Conservation (phyloP, 2,888 invertebrate species). For the Imbricaverruca yamaguchii region DNA sequence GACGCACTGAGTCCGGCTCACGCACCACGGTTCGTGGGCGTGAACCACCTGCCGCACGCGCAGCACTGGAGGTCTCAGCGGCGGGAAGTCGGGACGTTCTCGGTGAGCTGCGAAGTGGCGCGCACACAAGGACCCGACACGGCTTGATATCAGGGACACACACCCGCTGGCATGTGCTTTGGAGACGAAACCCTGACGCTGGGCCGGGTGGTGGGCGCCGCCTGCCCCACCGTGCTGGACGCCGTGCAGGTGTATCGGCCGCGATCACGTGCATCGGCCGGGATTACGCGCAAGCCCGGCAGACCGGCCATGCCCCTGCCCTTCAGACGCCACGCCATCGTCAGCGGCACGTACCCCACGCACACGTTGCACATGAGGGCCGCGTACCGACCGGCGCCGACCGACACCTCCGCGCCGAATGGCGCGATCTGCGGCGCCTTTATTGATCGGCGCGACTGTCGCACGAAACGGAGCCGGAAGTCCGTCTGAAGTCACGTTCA, state of each 20-base stretch:
- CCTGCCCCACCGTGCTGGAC: conserved; percentile 60
- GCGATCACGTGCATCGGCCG: conserved; percentile 53
- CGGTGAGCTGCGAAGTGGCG: too few relatives aligned
- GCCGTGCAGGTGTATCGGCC: conserved; percentile 70
- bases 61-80: too few relatives aligned
- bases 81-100: too few relatives aligned
- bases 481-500: too few relatives aligned
- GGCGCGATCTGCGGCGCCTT: conserved; percentile 42
- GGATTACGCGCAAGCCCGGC: conserved; percentile 33
- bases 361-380: conserved; percentile 38
- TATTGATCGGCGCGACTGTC: too few relatives aligned
- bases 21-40: too few relatives aligned
- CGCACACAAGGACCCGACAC: too few relatives aligned
- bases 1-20: too few relatives aligned
- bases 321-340: conserved; percentile 38
- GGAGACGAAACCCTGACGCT: conserved; percentile 58
- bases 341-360: conserved; percentile 40
- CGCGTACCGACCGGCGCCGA: conserved; percentile 37
- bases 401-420: conserved; percentile 35
- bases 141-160: too few relatives aligned
- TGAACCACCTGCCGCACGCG: too few relatives aligned
- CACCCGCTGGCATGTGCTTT: conserved; percentile 49
- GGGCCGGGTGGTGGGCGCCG: conserved; percentile 58
- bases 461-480: too few relatives aligned
- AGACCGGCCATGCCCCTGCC: conserved; percentile 27